Percentiles rank a stretch among this genome's conserved stretches.
Conservation (phyloP, 2,113 vertebrate genomes). For the Falcunculus frontatus region DNA sequence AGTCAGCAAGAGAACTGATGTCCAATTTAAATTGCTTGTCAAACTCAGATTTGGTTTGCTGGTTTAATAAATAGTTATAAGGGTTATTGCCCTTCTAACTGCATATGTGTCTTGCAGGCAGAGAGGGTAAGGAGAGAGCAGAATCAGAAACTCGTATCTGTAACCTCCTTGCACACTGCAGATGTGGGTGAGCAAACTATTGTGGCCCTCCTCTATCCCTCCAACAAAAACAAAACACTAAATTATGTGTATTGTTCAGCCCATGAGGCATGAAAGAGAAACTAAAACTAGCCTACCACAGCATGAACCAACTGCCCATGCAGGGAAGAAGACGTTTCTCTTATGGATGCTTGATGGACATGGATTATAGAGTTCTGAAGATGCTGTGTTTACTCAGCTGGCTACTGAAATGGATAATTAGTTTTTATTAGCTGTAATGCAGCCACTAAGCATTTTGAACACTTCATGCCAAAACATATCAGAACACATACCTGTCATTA, state of each 20-base stretch:
- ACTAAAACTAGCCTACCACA: not conserved
- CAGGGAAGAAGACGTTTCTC: not conserved
- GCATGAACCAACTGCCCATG: not conserved
- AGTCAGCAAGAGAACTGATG: not conserved
- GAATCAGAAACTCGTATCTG: not conserved
- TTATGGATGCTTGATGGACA: not conserved
- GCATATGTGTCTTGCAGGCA: not conserved
- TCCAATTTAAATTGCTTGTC: not conserved
- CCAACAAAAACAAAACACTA: not conserved
- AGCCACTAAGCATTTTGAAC: constrained; percentile 1
- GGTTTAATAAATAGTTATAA: not conserved
- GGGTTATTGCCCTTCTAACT: not conserved
- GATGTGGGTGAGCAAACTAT: not conserved
- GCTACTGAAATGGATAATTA: constrained; percentile 39
- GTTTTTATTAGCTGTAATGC: constrained; percentile 10
- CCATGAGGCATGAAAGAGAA: not conserved
- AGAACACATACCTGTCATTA: not conserved
- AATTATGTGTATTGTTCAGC: not conserved
- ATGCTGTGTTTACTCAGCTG: constrained; percentile 8
- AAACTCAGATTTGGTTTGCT: not conserved
- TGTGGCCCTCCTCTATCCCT: not conserved
- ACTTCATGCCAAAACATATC: constrained; percentile 14
- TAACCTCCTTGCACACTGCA: not conserved
- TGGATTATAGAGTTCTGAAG: not conserved
- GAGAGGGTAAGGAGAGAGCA: not conserved